Percentiles rank a stretch among this genome's conserved stretches.
Conservation (phyloP, 2,113 vertebrate species). For the Clinocottus analis region DNA sequence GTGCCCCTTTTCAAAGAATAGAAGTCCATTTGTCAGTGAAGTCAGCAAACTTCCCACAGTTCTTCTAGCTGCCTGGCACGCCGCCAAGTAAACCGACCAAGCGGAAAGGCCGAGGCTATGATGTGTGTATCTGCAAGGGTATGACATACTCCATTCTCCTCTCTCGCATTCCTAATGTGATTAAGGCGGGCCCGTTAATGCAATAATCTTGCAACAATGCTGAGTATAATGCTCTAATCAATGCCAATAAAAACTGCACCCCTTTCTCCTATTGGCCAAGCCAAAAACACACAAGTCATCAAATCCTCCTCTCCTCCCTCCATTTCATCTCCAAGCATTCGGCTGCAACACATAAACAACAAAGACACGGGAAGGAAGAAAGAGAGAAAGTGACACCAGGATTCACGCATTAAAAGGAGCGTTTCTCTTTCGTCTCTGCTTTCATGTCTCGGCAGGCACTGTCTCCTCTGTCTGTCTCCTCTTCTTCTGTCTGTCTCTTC, state of each 20-base stretch:
- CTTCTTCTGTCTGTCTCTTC: constrained; percentile 12
- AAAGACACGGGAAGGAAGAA: neutral
- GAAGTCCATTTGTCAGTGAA: constrained; percentile 75
- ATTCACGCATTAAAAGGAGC: constrained; percentile 17
- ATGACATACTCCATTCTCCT: constrained; percentile 74
- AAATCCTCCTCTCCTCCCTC: constrained; percentile 41
- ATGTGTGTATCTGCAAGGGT: constrained; percentile 70
- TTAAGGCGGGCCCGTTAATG: constrained; percentile 79
- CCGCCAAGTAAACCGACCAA: constrained; percentile 63
- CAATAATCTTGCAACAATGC: constrained; percentile 79
- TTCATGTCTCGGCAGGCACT: constrained; percentile 1
- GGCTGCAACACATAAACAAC: constrained; percentile 12
- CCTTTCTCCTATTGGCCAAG: constrained; percentile 54
- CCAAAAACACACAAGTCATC: constrained; percentile 69
- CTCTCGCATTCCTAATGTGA: constrained; percentile 76
- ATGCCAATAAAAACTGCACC: constrained; percentile 74
- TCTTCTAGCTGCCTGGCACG: constrained; percentile 54
- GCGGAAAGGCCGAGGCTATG: constrained; percentile 54
- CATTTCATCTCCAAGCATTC: constrained; percentile 4
- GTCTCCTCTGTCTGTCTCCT: constrained; percentile 3
- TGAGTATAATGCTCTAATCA: constrained; percentile 78
- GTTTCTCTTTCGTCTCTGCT: constrained; percentile 18
- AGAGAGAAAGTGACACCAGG: neutral
- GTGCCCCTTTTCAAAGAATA: constrained; percentile 55
- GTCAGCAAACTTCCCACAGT: constrained; percentile 74